These are phyloP conservation scores for Tinamus guttatus DNA, from an alignment of 2,113 vertebrate species.

Conservation along the genomic window DNA sequence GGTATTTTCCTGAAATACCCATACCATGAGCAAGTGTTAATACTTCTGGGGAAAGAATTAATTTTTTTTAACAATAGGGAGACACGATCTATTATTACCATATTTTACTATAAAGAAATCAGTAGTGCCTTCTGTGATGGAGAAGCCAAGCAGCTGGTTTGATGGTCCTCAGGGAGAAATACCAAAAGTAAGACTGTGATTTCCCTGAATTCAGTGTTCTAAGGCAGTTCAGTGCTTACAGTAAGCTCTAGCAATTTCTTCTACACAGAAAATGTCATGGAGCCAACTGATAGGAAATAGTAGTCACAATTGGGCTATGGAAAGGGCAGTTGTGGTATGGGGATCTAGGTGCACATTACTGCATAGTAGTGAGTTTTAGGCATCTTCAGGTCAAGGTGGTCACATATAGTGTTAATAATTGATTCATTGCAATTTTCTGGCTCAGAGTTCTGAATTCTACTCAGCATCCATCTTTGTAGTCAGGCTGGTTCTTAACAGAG, in stretches of 20 bases:
- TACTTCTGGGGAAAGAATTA: conserved; percentile 14
- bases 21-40: conserved; percentile 12
- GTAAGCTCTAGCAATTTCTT: neutral
- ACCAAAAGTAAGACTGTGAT: neutral
- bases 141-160: neutral
- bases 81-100: neutral
- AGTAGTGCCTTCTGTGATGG: neutral
- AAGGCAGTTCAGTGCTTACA: neutral
- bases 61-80: neutral
- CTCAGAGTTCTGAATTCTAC: neutral
- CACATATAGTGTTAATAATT: neutral
- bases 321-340: neutral
- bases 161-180: neutral
- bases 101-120: neutral
- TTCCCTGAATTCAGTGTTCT: neutral
- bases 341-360: fast-evolving
- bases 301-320: neutral
- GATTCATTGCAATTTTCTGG: neutral
- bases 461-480: neutral
- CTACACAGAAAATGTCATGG: neutral
- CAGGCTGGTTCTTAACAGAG: neutral
- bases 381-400: neutral
- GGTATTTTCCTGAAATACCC: neutral
- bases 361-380: neutral
- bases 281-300: neutral